Conservation (phyloP, 2,797 vertebrate genomes). For the Tapera naevia region DNA sequence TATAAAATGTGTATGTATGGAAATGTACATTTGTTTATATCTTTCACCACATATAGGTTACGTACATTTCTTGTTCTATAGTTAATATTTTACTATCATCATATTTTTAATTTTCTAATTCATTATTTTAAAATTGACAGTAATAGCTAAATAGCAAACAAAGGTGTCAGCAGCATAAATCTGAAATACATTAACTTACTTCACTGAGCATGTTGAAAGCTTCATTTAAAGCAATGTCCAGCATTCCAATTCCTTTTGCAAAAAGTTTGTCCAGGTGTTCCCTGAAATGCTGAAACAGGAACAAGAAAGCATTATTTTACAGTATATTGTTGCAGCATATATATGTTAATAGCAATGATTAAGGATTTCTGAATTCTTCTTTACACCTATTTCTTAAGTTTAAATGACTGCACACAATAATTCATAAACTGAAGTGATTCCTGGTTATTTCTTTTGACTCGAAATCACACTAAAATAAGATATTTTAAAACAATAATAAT, state of each 20-base stretch:
- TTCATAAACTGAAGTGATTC: neutral
- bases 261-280: conserved; percentile 97
- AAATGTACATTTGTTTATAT: neutral
- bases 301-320: neutral
- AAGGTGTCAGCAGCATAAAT: neutral
- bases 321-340: neutral
- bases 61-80: neutral
- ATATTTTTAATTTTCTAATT: neutral
- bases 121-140: neutral
- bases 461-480: neutral
- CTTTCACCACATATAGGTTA: neutral
- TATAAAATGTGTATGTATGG: neutral
- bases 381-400: neutral
- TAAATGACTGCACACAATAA: neutral
- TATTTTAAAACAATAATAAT: neutral
- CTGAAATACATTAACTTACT: conserved; percentile 77
- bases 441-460: neutral
- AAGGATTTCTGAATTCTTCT: neutral
- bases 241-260: conserved; percentile 95
- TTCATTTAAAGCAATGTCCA: conserved; percentile 92
- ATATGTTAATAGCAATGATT: neutral
- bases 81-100: neutral
- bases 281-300: conserved; percentile 89
- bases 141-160: neutral
- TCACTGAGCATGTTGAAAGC: conserved; percentile 94